Base-by-base conservation (phyloP, 2,888 invertebrate genomes). In the Eupithecia inturbata region DNA sequence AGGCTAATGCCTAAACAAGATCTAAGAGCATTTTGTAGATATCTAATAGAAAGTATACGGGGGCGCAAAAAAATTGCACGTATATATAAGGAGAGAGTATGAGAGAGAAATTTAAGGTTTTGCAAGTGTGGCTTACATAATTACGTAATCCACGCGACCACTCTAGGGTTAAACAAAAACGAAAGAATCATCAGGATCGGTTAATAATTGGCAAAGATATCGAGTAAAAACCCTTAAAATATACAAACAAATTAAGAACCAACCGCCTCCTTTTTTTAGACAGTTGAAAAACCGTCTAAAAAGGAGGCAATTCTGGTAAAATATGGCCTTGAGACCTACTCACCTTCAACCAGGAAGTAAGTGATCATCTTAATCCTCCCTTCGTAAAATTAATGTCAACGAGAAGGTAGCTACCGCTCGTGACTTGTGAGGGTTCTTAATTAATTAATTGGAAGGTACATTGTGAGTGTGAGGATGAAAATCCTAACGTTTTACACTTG, bases 311-410 rank as follows among this genome's bases (percentile, higher is more conserved):
- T 28, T 28, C 60, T 6, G 60, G 22, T 22, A 22, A 77, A 76
- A 74, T 63, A 31, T 71, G 62, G 67, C 60, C 64, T 39, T 16
- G 7, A 76, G 75, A 45, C 45, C 19, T 45, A 16, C 41, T 19
- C 5, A 19, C 45, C 53, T 22, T 53, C 70, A 28, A 60, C 60
- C 64, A 70, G 76, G 72, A 75, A 70, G 72, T 71, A 78, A 77
- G 74, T 74, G 71, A 76, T 80, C 75, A 66, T 76, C 76, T 74
- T 78, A 80, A 79, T 78, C 77, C 78, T 70, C 75, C 78, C 78
- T 75, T 74, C 76, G 80, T 80, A 79, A 78, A 77, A 80, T 80
- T 78, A 80, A 80, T 77, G 75, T 68, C 57, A 57, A 39, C 60
- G 62, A 67, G 26, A 14, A 19, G 63, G 36, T 68, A 49, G 19